A percentile compares a stretch with the other conserved stretches of the same genome.
Conservation (phyloP, 2,797 vertebrate genomes). For the Sparidentex hasta region DNA sequence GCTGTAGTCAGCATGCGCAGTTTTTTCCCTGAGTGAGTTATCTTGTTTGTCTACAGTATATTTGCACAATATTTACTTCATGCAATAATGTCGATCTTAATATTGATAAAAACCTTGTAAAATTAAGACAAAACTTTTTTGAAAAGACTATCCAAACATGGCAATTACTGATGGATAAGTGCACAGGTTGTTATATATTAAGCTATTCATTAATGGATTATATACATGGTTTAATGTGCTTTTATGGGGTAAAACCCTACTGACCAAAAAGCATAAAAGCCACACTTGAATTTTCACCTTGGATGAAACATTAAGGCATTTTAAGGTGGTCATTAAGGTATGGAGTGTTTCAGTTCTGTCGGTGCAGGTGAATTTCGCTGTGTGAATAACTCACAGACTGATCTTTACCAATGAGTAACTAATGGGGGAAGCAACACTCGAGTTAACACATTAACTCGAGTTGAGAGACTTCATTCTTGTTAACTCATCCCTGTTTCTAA, state of each 20-base stretch:
- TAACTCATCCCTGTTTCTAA: rapidly evolving
- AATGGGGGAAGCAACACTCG: neutral
- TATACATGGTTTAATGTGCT: neutral
- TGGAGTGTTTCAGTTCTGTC: neutral
- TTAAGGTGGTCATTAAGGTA: too few relatives aligned
- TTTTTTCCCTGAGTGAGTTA: too few relatives aligned
- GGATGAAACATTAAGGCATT: too few relatives aligned
- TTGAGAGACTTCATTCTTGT: rapidly evolving
- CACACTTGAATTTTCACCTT: neutral
- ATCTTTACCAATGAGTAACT: conserved; percentile 47
- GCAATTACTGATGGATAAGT: neutral
- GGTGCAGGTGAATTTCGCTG: neutral
- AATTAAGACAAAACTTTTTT: too few relatives aligned
- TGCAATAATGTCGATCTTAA: too few relatives aligned
- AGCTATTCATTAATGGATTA: neutral
- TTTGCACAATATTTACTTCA: too few relatives aligned
- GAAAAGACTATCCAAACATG: neutral
- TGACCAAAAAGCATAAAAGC: neutral
- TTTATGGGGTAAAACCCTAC: neutral
- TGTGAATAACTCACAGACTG: conserved; percentile 1
- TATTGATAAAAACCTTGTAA: too few relatives aligned
- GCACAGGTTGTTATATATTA: neutral
- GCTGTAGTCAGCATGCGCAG: too few relatives aligned
- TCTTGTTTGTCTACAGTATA: too few relatives aligned
- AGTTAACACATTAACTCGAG: neutral